Conservation (phyloP, 37 sponge, comb jelly and placozoan species). For the Cliona cf. orientalis region DNA sequence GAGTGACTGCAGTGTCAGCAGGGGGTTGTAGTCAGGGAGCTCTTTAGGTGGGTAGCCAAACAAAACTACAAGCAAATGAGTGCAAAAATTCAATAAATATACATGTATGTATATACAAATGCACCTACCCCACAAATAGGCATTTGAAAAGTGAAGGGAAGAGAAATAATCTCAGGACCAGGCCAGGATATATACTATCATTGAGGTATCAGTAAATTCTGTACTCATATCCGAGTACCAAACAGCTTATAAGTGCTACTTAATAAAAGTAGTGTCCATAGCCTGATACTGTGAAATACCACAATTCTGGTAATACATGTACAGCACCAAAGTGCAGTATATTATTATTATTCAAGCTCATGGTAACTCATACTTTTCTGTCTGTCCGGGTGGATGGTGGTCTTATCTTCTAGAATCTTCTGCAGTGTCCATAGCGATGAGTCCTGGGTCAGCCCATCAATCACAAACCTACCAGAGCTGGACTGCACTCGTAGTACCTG, state of each 20-base stretch:
- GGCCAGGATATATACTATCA: background rate
- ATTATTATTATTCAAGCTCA: too few species aligned
- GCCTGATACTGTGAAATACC: too few species aligned
- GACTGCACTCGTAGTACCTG: constrained; percentile 47
- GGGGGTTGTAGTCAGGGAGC: constrained; percentile 30
- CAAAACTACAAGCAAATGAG: constrained; percentile 30
- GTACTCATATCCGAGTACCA: too few species aligned
- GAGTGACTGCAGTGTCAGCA: constrained; percentile 13
- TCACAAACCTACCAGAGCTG: constrained; percentile 29
- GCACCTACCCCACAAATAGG: background rate
- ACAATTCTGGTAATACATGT: constrained; percentile 3
- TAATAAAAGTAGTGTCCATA: too few species aligned
- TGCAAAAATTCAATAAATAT: background rate
- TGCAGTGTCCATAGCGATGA: constrained; percentile 62
- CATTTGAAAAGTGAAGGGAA: background rate
- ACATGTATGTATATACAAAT: background rate
- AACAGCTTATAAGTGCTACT: too few species aligned
- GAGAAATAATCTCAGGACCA: background rate
- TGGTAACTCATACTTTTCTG: too few species aligned
- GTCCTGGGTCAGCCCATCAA: constrained; percentile 24
- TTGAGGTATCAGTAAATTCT: background rate
- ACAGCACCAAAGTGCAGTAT: background rate
- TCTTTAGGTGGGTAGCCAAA: constrained; percentile 72
- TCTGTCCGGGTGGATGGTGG: constrained; percentile 31
- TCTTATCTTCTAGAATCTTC: constrained; percentile 46